A percentile compares a stretch with the other conserved stretches of the same genome.
phyloP scores from a whole-genome alignment of 1,140 invertebrate species.

The Lithobius niger region DNA sequence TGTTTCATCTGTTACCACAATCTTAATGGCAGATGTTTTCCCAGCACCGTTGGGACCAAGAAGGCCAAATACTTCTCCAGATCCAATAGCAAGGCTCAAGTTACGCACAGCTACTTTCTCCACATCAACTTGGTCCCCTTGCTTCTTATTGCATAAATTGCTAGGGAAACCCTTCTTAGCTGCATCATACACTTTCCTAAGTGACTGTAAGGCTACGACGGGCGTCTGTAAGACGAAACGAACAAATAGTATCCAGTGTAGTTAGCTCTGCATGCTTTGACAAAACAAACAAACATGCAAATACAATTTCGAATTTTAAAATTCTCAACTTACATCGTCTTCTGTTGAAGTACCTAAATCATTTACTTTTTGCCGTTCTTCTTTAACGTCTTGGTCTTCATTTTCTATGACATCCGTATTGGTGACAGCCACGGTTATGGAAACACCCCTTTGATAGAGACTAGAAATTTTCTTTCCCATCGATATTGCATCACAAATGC shows the following conservation, averaged over 20 bases:
- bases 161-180: background rate
- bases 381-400: conserved; percentile 58
- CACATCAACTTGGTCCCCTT: background rate
- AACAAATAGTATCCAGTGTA: too few species aligned
- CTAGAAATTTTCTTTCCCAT: too few species aligned
- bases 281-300: background rate
- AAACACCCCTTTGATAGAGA: too few species aligned
- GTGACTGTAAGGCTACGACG: background rate
- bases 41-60: conserved; percentile 76
- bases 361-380: conserved; percentile 38
- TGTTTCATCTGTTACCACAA: conserved; percentile 64
- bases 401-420: conserved; percentile 4
- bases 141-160: background rate
- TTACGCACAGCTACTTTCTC: conserved; percentile 43
- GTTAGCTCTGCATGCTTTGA: too few species aligned
- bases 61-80: conserved; percentile 70
- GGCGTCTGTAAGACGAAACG: background rate
- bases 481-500: too few species aligned
- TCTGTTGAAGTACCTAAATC: background rate
- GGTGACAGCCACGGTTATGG: too few species aligned
- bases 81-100: conserved; percentile 56
- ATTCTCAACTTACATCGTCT: background rate
- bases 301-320: background rate
- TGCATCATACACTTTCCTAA: background rate
- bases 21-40: conserved; percentile 75